Conservation (phyloP, 2,113 vertebrate genomes). For the Xiphophorus couchianus region DNA sequence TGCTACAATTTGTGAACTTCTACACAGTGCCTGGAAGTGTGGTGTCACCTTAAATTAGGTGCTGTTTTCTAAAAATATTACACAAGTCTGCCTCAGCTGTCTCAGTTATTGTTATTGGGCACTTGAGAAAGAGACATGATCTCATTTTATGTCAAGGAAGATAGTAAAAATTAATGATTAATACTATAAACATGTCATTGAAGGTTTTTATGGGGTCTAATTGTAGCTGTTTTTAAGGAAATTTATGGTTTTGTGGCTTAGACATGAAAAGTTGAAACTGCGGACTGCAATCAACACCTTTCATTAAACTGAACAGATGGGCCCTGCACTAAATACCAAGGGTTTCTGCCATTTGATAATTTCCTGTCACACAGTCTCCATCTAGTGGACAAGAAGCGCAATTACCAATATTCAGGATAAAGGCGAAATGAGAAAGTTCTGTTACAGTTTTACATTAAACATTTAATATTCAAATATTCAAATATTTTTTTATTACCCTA, state of each 20-base stretch:
- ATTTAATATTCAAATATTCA: neutral
- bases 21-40: neutral
- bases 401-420: neutral
- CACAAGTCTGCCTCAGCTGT: conserved; percentile 3
- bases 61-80: conserved; percentile 2
- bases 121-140: neutral
- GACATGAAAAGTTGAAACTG: conserved; percentile 22
- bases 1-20: neutral
- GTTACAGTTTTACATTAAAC: neutral
- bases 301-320: conserved; percentile 49
- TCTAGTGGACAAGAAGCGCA: conserved; percentile 53
- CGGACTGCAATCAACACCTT: conserved; percentile 39
- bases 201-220: conserved; percentile 30
- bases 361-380: conserved; percentile 39
- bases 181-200: conserved; percentile 32
- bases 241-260: conserved; percentile 44
- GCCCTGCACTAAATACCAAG: too few relatives aligned
- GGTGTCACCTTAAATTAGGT: neutral
- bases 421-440: neutral
- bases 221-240: conserved; percentile 41
- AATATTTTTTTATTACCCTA: neutral
- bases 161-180: conserved; percentile 32
- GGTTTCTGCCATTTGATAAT: neutral
- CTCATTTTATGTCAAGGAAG: conserved; percentile 28
- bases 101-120: neutral